A percentile compares a stretch with the other conserved stretches of the same genome.
Evolutionary conservation across 2,113 vertebrate genomes (phyloP).

Genomic region (Illadopsis cleaveri): DNA sequence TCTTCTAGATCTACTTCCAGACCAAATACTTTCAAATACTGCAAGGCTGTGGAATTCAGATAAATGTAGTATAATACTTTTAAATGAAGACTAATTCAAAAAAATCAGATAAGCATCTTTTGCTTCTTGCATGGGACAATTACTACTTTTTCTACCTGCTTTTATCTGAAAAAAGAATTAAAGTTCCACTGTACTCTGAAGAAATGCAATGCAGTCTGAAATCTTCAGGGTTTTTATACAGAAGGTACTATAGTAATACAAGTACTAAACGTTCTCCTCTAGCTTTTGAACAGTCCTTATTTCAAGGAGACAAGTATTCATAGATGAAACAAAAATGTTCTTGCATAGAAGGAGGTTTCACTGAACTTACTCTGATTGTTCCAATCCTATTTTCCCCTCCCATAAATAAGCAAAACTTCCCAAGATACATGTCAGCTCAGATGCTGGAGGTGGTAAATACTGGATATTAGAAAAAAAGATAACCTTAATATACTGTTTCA

Average conservation of each 20-base stretch:
- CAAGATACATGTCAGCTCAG: not conserved
- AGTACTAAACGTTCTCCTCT: not conserved
- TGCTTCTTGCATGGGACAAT: not conserved
- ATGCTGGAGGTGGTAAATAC: not conserved
- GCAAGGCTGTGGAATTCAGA: not conserved
- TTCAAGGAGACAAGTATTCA: not conserved
- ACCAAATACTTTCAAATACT: not conserved
- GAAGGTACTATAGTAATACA: not conserved
- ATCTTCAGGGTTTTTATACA: not conserved
- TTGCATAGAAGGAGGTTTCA: not conserved
- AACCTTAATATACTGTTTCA: not conserved
- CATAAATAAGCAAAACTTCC: not conserved
- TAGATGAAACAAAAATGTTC: not conserved
- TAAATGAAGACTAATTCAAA: not conserved
- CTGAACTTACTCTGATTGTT: not conserved
- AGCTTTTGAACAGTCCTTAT: not conserved
- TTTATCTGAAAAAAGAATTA: not conserved
- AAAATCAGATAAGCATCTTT: not conserved
- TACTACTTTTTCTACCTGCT: not conserved
- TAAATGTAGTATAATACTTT: not conserved
- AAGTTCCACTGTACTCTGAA: not conserved
- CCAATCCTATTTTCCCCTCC: not conserved
- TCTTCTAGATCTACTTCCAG: not conserved
- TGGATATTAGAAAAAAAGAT: not conserved
- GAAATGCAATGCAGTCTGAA: not conserved